Conservation (phyloP, 2,113 vertebrate genomes). For the Prunella himalayana region DNA sequence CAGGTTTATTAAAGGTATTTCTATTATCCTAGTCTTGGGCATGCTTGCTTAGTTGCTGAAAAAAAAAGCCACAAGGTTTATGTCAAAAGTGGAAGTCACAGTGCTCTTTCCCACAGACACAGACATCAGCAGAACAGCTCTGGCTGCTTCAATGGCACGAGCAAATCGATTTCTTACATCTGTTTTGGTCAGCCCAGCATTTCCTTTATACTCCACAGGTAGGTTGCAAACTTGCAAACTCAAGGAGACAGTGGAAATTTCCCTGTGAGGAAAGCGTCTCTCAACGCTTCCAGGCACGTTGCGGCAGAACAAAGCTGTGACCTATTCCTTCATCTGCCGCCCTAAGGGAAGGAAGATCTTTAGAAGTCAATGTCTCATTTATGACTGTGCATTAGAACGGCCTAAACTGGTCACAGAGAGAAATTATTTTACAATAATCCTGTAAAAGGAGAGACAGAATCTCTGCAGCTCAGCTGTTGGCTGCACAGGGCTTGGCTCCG, state of each 20-base stretch:
- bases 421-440: slow-evolving; percentile 30
- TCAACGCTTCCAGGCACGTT: slow-evolving; percentile 1
- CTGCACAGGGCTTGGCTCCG: background rate
- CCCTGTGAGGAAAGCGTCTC: background rate
- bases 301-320: slow-evolving; percentile 27
- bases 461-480: background rate
- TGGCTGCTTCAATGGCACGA: background rate
- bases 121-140: background rate
- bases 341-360: slow-evolving; percentile 44
- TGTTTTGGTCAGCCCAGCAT: background rate
- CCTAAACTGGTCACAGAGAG: background rate
- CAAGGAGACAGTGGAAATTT: slow-evolving; percentile 17
- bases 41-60: background rate
- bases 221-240: slow-evolving; percentile 3
- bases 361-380: slow-evolving; percentile 31
- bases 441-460: background rate
- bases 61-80: background rate
- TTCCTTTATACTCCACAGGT: background rate
- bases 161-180: background rate
- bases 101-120: background rate
- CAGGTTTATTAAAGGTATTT: background rate
- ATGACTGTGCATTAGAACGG: background rate
- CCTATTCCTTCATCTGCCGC: slow-evolving; percentile 40
- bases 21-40: background rate
- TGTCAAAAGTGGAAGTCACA: background rate